phyloP scores from a whole-genome alignment of 2,888 invertebrate genomes.

The Saturnia pavonia region DNA sequence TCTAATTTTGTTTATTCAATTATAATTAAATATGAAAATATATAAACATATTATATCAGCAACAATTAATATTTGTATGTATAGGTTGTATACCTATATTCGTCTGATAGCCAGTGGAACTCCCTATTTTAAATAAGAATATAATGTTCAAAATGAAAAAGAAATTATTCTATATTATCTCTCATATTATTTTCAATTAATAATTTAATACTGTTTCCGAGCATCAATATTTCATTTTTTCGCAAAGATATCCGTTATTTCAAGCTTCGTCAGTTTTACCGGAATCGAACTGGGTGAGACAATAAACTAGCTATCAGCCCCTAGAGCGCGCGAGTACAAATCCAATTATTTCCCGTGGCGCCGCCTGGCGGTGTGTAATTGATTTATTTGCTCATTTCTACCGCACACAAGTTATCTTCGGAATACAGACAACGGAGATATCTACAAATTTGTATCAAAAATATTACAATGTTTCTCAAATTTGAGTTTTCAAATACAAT shows the following conservation, averaged over 20 bases:
- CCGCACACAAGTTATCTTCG: slow-evolving; percentile 52
- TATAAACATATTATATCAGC: neutral
- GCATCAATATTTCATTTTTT: slow-evolving; percentile 13
- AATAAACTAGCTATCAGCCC: slow-evolving; percentile 65
- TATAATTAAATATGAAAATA: neutral
- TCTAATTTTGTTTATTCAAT: neutral
- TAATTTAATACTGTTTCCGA: neutral
- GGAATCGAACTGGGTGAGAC: slow-evolving; percentile 59
- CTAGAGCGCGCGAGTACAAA: slow-evolving; percentile 65
- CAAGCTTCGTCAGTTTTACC: slow-evolving; percentile 45
- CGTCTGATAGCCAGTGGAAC: too few relatives aligned
- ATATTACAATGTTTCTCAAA: neutral
- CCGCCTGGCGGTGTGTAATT: slow-evolving; percentile 68
- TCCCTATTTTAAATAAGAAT: neutral
- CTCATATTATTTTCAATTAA: neutral
- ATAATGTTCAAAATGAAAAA: neutral
- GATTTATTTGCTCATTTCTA: slow-evolving; percentile 75
- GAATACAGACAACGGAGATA: slow-evolving; percentile 40
- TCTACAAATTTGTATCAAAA: slow-evolving; percentile 33
- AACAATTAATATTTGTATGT: neutral
- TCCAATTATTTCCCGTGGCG: slow-evolving; percentile 72
- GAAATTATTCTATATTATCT: neutral
- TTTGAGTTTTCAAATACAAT: neutral
- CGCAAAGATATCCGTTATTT: slow-evolving; percentile 25
- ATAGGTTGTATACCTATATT: neutral